Percentiles rank a stretch among this genome's conserved stretches.
These are phyloP conservation scores for Ceyx margarethae DNA, from an alignment of 2,113 vertebrate genomes.

Conservation along the genomic window DNA sequence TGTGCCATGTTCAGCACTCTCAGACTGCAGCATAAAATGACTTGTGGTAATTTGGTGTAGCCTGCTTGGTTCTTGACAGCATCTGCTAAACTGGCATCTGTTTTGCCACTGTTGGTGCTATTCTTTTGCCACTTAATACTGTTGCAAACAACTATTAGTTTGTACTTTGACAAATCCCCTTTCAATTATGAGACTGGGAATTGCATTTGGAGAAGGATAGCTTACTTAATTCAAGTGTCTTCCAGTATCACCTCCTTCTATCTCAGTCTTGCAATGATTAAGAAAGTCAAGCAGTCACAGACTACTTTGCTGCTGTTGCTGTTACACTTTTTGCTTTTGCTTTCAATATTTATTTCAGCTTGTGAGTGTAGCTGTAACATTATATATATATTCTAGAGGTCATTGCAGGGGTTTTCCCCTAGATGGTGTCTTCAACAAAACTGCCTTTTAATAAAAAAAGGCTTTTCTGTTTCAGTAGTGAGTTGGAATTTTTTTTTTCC, in stretches of 20 bases:
- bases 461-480: neutral
- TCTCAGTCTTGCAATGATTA: neutral
- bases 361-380: neutral
- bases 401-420: neutral
- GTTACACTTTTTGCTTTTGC: neutral
- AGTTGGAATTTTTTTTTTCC: neutral
- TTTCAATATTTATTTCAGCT: neutral
- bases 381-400: neutral
- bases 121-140: neutral
- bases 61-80: neutral
- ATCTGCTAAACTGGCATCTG: neutral
- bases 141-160: neutral
- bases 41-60: neutral
- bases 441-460: neutral
- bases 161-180: neutral
- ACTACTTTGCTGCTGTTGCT: neutral
- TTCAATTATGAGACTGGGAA: neutral
- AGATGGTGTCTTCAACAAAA: neutral
- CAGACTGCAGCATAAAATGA: rapidly evolving
- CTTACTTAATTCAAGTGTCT: neutral
- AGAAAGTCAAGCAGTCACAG: neutral
- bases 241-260: neutral
- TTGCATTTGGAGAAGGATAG: neutral
- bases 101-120: neutral
- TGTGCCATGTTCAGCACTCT: neutral